A percentile compares a stretch with the other conserved stretches of the same genome.
phyloP scores from a whole-genome alignment of 37 sponge, comb jelly and placozoan genomes.

The Cliona cf. orientalis region DNA sequence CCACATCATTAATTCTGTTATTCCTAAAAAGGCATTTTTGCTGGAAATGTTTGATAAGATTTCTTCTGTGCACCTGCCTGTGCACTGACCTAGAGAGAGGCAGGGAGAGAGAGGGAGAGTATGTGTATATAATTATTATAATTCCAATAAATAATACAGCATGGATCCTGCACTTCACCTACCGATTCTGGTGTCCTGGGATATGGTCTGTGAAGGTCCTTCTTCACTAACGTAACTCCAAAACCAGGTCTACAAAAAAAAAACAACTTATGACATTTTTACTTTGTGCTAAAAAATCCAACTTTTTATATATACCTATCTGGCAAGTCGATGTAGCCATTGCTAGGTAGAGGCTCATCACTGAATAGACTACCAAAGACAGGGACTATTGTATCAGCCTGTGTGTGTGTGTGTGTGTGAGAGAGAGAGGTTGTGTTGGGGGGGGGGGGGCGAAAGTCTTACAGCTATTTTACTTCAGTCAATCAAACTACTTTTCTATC shows the following conservation, averaged over 20 bases:
- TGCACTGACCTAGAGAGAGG: constrained; percentile 37
- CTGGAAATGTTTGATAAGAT: not conserved
- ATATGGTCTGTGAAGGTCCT: constrained; percentile 66
- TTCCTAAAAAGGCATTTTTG: constrained; percentile 58
- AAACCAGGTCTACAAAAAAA: constrained; percentile 77
- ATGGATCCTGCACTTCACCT: not conserved
- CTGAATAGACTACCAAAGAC: constrained; percentile 85
- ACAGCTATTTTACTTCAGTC: no score
- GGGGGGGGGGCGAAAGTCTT: no score
- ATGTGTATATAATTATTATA: no score
- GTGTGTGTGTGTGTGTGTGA: not conserved
- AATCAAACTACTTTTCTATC: no score
- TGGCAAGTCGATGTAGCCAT: constrained; percentile 69
- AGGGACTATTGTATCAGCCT: constrained; percentile 82
- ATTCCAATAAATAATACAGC: no score
- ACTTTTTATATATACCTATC: constrained; percentile 67
- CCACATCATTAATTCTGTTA: not conserved
- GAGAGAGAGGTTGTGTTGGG: not conserved
- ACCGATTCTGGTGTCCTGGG: constrained; percentile 60
- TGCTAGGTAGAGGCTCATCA: constrained; percentile 83
- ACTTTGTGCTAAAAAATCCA: no score
- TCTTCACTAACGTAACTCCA: constrained; percentile 81
- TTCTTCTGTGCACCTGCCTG: constrained; percentile 29
- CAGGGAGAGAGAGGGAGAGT: no score
- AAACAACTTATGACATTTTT: no score